Percentiles rank a stretch among this genome's conserved stretches.
phyloP scores from a whole-genome alignment of 2,113 vertebrate genomes.

The Acrocephalus kingi region DNA sequence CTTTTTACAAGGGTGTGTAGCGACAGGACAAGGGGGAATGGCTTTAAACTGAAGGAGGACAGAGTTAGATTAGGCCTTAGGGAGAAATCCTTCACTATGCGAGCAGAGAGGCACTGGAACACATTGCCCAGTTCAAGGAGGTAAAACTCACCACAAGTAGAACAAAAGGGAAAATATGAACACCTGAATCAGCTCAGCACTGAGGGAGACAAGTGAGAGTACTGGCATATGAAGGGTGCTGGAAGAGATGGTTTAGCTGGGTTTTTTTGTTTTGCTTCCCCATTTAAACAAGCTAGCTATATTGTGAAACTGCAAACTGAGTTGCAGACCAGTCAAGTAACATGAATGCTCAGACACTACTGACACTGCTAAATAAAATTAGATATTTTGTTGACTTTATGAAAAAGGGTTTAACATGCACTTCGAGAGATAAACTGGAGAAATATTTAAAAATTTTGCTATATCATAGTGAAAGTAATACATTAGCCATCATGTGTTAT shows the following conservation, averaged over 20 bases:
- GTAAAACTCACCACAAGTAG: background rate
- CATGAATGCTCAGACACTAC: background rate
- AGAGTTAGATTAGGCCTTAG: background rate
- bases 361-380: background rate
- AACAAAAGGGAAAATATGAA: background rate
- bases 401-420: background rate
- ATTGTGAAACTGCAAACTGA: background rate
- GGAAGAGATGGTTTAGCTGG: background rate
- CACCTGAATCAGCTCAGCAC: background rate
- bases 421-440: background rate
- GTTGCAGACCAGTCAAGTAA: background rate
- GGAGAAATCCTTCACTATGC: background rate
- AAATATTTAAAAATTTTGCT: background rate
- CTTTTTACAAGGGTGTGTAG: background rate
- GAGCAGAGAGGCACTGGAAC: background rate
- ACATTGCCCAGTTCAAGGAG: background rate
- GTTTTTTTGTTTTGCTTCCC: background rate
- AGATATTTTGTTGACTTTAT: background rate
- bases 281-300: background rate
- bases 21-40: background rate
- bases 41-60: background rate
- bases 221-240: background rate
- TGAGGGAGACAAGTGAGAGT: background rate
- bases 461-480: background rate
- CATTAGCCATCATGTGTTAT: background rate